Percentiles rank a stretch among this genome's conserved stretches.
These are phyloP conservation scores for Spodoptera frugiperda DNA, from an alignment of 1,140 invertebrate species.

Conservation along the genomic window DNA sequence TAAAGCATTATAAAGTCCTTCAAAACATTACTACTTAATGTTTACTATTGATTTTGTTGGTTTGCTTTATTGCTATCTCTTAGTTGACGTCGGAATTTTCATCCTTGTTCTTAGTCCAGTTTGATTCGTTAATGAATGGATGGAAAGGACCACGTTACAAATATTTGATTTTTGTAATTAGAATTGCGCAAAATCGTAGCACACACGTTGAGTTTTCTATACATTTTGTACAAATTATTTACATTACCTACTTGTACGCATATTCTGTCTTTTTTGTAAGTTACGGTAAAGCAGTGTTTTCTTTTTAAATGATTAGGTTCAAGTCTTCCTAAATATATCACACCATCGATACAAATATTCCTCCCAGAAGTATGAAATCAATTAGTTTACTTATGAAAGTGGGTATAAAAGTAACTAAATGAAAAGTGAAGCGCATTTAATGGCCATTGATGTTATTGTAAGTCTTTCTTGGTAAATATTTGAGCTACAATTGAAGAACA, in stretches of 20 bases:
- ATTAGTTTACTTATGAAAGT: neutral
- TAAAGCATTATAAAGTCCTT: slow-evolving; percentile 12
- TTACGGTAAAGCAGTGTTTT: no score
- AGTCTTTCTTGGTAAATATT: slow-evolving; percentile 49
- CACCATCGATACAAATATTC: no score
- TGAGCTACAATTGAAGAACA: slow-evolving; percentile 43
- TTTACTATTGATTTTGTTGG: neutral
- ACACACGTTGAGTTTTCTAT: no score
- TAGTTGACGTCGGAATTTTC: neutral
- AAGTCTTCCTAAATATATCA: no score
- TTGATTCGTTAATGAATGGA: no score
- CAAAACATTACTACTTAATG: neutral
- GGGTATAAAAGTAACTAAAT: slow-evolving; percentile 5
- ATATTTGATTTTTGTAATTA: no score
- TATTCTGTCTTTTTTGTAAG: no score
- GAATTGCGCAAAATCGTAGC: no score
- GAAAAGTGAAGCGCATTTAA: slow-evolving; percentile 12
- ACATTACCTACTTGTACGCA: no score
- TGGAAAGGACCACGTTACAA: no score
- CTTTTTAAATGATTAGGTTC: no score
- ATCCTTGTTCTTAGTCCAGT: neutral
- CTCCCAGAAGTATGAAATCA: neutral
- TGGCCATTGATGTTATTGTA: slow-evolving; percentile 35
- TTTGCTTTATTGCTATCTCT: neutral
- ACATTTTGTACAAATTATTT: no score